These are phyloP conservation scores for Cancer borealis DNA, from an alignment of 2,888 invertebrate genomes.

Conservation along the genomic window DNA sequence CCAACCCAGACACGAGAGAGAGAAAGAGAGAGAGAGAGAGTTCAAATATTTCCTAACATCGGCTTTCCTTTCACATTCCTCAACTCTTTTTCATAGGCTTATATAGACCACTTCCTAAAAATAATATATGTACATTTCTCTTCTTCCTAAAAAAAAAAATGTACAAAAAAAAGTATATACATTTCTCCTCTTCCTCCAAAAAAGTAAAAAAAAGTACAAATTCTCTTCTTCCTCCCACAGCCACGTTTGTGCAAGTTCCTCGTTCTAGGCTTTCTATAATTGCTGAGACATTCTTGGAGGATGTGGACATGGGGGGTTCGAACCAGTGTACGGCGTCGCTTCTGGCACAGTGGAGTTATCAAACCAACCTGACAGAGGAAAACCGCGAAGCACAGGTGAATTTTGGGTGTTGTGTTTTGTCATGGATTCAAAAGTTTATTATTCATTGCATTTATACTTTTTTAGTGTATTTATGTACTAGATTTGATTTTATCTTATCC, in stretches of 20 bases:
- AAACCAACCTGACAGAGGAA: slow-evolving; percentile 54
- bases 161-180: not conserved
- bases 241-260: no score
- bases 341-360: slow-evolving; percentile 39
- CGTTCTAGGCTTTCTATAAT: not conserved
- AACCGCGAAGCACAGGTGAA: slow-evolving; percentile 50
- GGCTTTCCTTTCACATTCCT: not conserved
- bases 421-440: no score
- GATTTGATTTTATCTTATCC: no score
- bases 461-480: no score
- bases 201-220: no score
- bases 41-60: no score
- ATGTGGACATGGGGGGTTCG: not conserved
- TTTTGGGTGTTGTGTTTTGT: no score
- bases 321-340: not conserved
- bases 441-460: no score
- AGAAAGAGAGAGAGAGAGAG: not conserved
- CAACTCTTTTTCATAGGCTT: not conserved
- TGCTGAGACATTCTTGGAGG: not conserved
- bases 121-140: not conserved
- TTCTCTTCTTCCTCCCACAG: not conserved
- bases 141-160: not conserved
- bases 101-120: not conserved
- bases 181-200: not conserved
- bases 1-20: not conserved